Base-by-base conservation (phyloP, 2,888 invertebrate genomes). In the Sericinus montela region DNA sequence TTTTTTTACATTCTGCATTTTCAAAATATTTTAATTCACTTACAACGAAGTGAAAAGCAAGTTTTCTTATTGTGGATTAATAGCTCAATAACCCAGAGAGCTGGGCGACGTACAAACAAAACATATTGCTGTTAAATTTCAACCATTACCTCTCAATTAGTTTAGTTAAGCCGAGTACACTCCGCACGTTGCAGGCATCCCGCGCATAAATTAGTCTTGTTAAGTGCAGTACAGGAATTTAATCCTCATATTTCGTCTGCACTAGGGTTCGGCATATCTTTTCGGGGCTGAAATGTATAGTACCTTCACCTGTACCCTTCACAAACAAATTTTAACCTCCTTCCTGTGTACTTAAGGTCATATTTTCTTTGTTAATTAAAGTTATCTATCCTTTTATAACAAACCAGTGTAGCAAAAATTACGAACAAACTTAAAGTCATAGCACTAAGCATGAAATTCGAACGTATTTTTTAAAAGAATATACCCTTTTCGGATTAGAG, bases 161-260 rank as follows among this genome's bases (percentile, higher is more conserved):
- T 79, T 83, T 78, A 79, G 81, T 83, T 81, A 74, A 71, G 69
- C 72, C 67, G 63, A 72, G 70, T 64, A 70, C 64, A 62, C 65
- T 58, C 64, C 62, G 48, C 67, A 56, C 60, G 65, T 55, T 73
- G 69, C 75, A 72, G 59, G 76, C 76, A 73, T 69, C 72, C 75
- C 69, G 56, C 68, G 79, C 80, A 84, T 85, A 87, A 86, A 87
- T 87, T 87, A 83, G 84, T 78, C 85, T 85, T 77, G 84, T 87
- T 87, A 86, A 87, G 80, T 84, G 84, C 84, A 83, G 77, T 82
- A 77, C 83, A 79, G 82, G 85, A 88, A 85, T 88, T 86, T 86
- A 86, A 87, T 87, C 84, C 86, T 82, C 85, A 87, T 88, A 87
- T 87, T 87, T 87, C 86, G 84, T 80, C 83, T 85, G 80, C 78